Evolutionary conservation across 2,888 invertebrate species (phyloP), one percentile per base, ranked within the genome.

Genomic region (Crocallis elinguaria): DNA sequence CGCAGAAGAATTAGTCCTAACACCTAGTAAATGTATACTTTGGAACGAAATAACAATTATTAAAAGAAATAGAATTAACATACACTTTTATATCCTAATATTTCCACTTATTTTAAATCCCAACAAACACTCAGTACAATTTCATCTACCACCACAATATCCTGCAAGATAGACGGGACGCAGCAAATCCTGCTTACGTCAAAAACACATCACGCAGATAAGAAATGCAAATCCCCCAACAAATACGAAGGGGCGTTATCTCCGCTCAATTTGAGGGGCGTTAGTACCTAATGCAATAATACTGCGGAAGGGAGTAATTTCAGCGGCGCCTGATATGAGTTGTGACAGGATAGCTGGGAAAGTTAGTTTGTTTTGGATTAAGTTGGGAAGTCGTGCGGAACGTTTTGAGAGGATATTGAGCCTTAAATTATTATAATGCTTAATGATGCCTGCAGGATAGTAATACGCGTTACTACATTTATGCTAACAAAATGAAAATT

Each of bases 221-320:
- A 79, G 77, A 69, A 78, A 80, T 75, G 74, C 71, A 75, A 79
- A 77, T 73, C 75, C 71, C 62, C 71, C 70, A 67, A 73, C 72
- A 73, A 73, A 78, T 73, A 73, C 70, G 69, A 49, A 62, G 62
- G 69, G 72, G 69, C 55, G 72, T 73, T 77, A 75, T 74, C 75
- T 71, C 66, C 73, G 75, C 70, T 59, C 78, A 74, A 79, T 79
- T 79, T 79, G 73, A 75, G 73, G 68, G 77, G 68, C 58, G 66
- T 63, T 57, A 53, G 54, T 45, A 48, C 43, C 43, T 49, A 54
- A 58, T 63, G 75, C 73, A 78, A 77, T 75, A 77, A 75, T 48
- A 62, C 56, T 30, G 57, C 72, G 79, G 79, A 80, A 78, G 78
- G 77, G 74, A 68, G 68, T 73, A 77, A 79, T 79, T 72, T 69